Base-by-base conservation (phyloP, 2,888 invertebrate species). In the Cantharis lateralis region DNA sequence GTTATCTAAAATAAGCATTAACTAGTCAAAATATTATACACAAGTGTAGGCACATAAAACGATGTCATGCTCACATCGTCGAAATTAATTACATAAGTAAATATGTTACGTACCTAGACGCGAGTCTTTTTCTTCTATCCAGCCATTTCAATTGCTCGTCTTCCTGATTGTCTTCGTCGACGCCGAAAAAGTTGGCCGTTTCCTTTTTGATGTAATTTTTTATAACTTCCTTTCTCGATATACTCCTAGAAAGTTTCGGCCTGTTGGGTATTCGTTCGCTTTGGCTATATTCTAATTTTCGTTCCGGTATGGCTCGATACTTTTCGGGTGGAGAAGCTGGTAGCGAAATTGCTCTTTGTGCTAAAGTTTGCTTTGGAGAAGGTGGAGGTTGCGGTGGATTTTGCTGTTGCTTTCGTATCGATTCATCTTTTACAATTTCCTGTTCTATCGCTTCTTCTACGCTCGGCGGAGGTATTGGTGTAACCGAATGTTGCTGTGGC, bases 101-200 rank as follows among this genome's bases (percentile, higher is more conserved):
- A 28, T 10, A 62, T 11, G 10, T n/a, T 18, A 83, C 87, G 80
- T 92, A 93, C 89, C 94, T 92, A 84, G 92, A 93, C 82, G 95
- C 94, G 89, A 95, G 92, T 83, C 95, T 89, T 87, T 93, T 92
- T 86, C 96, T 90, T 86, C 96, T 91, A 85, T 95, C 95, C 84
- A 93, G 90, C 96, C 96, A 96, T 86, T 93, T 88, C 85, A 93
- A 90, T 86, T 92, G 91, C 88, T 94, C 93, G 84, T 93, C 91
- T 83, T 92, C 91, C 87, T 95, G 95, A 82, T 92, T 92, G 83
- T 93, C 93, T 84, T 94, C 94, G 85, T 94, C 94, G 76, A 96
- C 93, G 16, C 96, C 96, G 87, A 96, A 96, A 89, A 96, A 96
- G 82, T 93, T 94, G 75, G 95, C 94, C 75, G 95, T 94, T 87